phyloP scores from a whole-genome alignment of 2,797 vertebrate species.

The Leucoraja ocellata region DNA sequence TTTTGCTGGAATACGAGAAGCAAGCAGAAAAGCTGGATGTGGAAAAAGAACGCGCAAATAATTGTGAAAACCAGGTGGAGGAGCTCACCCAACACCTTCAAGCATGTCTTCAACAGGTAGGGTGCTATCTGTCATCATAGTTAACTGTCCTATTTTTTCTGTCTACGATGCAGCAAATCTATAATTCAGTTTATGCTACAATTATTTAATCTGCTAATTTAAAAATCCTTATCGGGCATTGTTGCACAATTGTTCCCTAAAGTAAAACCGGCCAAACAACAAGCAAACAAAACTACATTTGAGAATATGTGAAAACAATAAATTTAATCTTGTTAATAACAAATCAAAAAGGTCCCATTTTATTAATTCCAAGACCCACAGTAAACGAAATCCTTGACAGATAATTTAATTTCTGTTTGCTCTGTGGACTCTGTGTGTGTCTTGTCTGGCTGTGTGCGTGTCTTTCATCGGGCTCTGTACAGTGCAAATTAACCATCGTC shows the following conservation, averaged over 20 bases:
- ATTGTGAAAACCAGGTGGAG: constrained; percentile 68
- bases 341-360: neutral
- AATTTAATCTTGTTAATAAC: neutral
- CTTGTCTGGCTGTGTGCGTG: too few species aligned
- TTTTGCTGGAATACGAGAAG: constrained; percentile 83
- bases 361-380: neutral
- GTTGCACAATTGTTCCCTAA: too few species aligned
- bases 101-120: constrained; percentile 71
- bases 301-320: too few species aligned
- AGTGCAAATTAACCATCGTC: neutral
- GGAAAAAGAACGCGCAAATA: constrained; percentile 68
- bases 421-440: too few species aligned
- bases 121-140: constrained; percentile 38
- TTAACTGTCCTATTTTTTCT: too few species aligned
- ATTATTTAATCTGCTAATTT: neutral
- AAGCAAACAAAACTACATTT: too few species aligned
- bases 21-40: constrained; percentile 82
- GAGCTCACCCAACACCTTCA: constrained; percentile 77
- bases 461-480: too few species aligned
- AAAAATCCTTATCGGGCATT: neutral
- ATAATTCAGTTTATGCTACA: too few species aligned
- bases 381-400: neutral
- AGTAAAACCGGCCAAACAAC: too few species aligned
- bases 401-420: neutral
- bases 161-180: too few species aligned